These are phyloP conservation scores for Parapristionchus giblindavisi DNA, from an alignment of 2,888 invertebrate species.

Conservation along the genomic window DNA sequence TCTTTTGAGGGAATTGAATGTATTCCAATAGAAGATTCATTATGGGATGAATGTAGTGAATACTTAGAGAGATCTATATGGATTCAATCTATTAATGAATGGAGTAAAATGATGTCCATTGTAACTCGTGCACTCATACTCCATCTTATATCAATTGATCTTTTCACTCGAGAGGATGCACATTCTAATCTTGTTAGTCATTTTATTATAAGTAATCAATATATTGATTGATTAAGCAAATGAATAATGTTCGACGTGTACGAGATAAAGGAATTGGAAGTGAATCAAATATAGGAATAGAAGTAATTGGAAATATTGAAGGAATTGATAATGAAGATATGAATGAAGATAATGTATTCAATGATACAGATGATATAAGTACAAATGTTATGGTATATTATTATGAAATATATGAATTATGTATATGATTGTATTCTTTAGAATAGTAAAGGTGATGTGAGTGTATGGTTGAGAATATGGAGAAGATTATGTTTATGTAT, in stretches of 20 bases:
- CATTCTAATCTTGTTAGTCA: constrained; percentile 42
- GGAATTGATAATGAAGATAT: constrained; percentile 1
- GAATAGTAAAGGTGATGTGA: background rate
- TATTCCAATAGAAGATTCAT: constrained; percentile 61
- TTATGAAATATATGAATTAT: background rate
- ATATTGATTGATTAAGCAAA: background rate
- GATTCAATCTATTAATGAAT: constrained; percentile 39
- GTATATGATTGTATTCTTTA: background rate
- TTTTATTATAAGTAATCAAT: background rate
- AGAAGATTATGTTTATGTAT: constrained; percentile 53
- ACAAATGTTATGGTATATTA: constrained; percentile 48
- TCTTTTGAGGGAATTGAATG: constrained; percentile 57
- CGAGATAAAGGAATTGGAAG: no score
- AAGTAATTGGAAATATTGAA: background rate
- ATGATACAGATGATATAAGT: constrained; percentile 55
- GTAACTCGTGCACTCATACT: constrained; percentile 91
- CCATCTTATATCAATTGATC: constrained; percentile 91
- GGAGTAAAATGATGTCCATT: no score
- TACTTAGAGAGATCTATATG: constrained; percentile 58
- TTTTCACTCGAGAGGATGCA: constrained; percentile 71
- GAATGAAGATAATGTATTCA: constrained; percentile 52
- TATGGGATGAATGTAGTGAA: constrained; percentile 64
- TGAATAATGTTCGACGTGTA: constrained; percentile 11
- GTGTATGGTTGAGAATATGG: constrained; percentile 55
- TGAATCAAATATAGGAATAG: no score